Base-by-base conservation (phyloP, 2,888 invertebrate genomes). In the Reticulitermes lucifugus region DNA sequence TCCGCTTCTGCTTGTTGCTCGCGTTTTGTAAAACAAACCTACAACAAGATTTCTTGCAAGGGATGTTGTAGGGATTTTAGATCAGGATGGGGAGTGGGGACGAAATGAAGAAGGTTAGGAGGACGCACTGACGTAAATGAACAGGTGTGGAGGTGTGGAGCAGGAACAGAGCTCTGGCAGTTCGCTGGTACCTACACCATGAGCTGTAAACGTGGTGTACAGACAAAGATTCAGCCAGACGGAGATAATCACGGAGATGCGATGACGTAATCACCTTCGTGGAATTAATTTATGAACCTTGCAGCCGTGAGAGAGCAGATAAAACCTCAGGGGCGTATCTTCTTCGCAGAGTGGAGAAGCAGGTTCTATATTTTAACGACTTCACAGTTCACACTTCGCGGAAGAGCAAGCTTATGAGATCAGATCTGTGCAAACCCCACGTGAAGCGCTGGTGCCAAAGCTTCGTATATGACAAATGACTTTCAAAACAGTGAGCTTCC, bases 381-480 rank as follows among this genome's bases (percentile, higher is more conserved):
- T 35, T 35, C 35, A 35, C 35, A 60, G 22, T 60, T 60, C 60
- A 60, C 60, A 60, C 6, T 60, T 60, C 21, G 21, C 60, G 18
- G 60, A 60, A 35, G 35, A 35, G 18, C 60, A 60, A 60, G 14
- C 60, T 21, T n/a, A 18, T 6, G 60, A 60, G 60, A 60, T 18
- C 60, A 22, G 25, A 71, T 71, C 35, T 71, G 25, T 71, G 71
- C n/a, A 71, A 71, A n/a, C 25, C 25, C 71, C 10, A 35, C 71
- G 35, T 1, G 25, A 29, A 71, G 18, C 71, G 29, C 12, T 71
- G 25, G 71, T 29, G 71, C 9, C 9, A 7, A 71, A 71, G 71
- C 35, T 12, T 46, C 46, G 46, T 46, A 71, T 71, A 29, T 29
- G 71, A 71, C 71, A 71, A 71, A 71, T 71, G 35, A 71, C 71